Evolutionary conservation across 2,888 invertebrate species (phyloP), one percentile per base, ranked within the genome.

Genomic region (Chaitophorus viminalis): DNA sequence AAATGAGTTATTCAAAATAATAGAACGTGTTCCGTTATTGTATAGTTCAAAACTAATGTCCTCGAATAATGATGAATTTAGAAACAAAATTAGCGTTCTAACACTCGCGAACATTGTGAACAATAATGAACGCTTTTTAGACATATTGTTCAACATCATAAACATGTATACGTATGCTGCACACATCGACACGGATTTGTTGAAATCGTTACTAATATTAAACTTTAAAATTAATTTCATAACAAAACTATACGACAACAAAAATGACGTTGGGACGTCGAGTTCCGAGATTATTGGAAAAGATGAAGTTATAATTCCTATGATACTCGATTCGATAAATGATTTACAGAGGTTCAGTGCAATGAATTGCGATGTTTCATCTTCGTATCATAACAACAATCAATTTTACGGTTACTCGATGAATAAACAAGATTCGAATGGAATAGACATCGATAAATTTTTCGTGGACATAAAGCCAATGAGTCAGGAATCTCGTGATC

Each of bases 41-140:
- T 33, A 78, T 54, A 54, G 25, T 5, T 1, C 33, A 14, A 18
- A n/a, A 5, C 0, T 3, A 1, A 0, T 6, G 0, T 1, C 0
- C 8, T 3, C 68, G 1, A 2, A 29, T 8, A 14, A 29, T 1
- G n/a, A 68, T 3, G n/a, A 68, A 68, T 29, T 68, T 29, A 29
- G 68, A 29, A n/a, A n/a, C 17, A 3, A 18, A 52, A 39, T 52
- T 52, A 11, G 52, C n/a, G 65, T 25, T 21, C 2, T 25, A 65
- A 65, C 65, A 11, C 3, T 65, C 3, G n/a, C 9, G 2, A 4
- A 9, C 3, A 65, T 65, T 25, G 3, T 25, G n/a, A n/a, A 68
- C 0, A 68, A 29, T 25, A n/a, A n/a, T 4, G 17, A 31, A 72
- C 74, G 6, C 8, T 36, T 74, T 21, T 1, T 21, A 33, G 8